These are phyloP conservation scores for Incurvaria masculella DNA, from an alignment of 2,888 invertebrate species.

Conservation along the genomic window DNA sequence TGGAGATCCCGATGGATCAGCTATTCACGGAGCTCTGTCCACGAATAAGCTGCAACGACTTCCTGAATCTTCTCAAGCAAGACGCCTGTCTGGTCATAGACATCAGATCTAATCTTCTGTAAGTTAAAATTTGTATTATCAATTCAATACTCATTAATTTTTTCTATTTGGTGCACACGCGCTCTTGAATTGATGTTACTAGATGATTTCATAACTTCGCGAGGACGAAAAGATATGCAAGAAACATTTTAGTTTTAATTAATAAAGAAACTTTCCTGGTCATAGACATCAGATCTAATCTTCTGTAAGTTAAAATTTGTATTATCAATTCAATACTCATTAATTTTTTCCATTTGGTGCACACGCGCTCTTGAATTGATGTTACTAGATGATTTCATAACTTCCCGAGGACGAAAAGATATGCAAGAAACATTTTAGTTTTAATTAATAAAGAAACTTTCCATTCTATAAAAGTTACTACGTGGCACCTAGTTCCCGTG, in stretches of 20 bases:
- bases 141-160: not conserved
- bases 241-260: too few relatives aligned
- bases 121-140: conserved; percentile 21
- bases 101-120: conserved; percentile 47
- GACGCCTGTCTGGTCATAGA: conserved; percentile 51
- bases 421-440: too few relatives aligned
- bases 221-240: not conserved
- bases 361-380: too few relatives aligned
- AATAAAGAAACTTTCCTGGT: conserved; percentile 58
- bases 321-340: not conserved
- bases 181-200: too few relatives aligned
- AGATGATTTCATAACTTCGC: too few relatives aligned
- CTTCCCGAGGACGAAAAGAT: not conserved
- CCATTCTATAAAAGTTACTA: too few relatives aligned
- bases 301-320: conserved; percentile 32
- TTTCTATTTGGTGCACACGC: too few relatives aligned
- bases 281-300: conserved; percentile 44
- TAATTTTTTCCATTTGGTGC: too few relatives aligned
- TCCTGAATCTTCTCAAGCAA: conserved; percentile 68
- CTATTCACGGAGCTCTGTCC: conserved; percentile 75
- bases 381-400: too few relatives aligned
- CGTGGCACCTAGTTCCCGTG: too few relatives aligned
- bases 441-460: conserved; percentile 60
- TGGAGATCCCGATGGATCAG: conserved; percentile 64
- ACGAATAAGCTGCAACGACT: conserved; percentile 82